Evolutionary conservation across 2,888 invertebrate species (phyloP), one percentile per base, ranked within the genome.

Genomic region (Xylota segnis): DNA sequence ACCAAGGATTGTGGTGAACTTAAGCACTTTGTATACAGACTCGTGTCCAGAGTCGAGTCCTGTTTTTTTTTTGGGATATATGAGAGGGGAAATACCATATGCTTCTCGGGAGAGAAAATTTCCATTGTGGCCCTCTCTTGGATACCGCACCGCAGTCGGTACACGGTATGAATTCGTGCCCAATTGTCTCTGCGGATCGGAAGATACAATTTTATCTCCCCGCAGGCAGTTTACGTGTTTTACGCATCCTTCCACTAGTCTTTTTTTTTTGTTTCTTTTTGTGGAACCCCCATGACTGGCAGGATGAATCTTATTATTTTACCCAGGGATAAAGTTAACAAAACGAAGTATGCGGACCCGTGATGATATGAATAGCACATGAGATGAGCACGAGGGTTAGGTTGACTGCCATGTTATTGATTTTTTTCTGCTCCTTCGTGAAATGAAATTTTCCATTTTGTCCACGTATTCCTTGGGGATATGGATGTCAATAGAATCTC

Each of bases 241-340:
- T 63, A 65, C 18, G n/a, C 16, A 54, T 52, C 6, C 43, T 54
- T 37, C 37, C 12, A 23, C 18, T 50, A 52, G 43, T 52, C 43
- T 61, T 40, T 12, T 12, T 5, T 6, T 74, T 43, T 43, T 54
- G 52, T 40, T 27, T 77, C 27, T 4, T 40, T 32, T 34, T 34
- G 2, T n/a, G 34, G 54, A 45, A 47, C 34, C 32, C 68, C 77
- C 54, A 10, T 32, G 34, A 54, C 61, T 65, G 52, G 45, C 74
- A 70, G 76, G 68, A 78, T 76, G 84, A 79, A 88, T 88, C 88
- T 88, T 88, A 88, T 87, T 88, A 88, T 84, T 87, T 79, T 54
- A 84, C 76, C 87, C 82, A 82, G 70, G 83, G 84, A 83, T 84
- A 61, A 70, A 86, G 78, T 75, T 83, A 87, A 78, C 65, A 54